These are phyloP conservation scores for Tetanocera ferruginea DNA, from an alignment of 2,888 invertebrate genomes.

Conservation along the genomic window DNA sequence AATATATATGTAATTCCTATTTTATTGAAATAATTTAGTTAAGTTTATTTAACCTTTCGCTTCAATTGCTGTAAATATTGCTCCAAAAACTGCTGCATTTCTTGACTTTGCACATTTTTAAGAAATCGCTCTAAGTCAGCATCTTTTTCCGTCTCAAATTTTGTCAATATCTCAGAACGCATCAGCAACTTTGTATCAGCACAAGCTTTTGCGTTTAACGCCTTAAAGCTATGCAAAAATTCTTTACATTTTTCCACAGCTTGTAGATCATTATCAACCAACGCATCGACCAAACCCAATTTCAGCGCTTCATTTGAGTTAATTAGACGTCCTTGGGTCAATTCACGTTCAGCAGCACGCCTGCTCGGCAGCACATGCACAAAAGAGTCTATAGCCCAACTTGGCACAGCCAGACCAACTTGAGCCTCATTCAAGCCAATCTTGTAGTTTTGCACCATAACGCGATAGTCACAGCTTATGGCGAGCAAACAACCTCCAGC, in stretches of 20 bases:
- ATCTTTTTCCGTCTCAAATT: slow-evolving; percentile 35
- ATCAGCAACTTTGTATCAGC: slow-evolving; percentile 27
- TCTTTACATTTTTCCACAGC: slow-evolving; percentile 14
- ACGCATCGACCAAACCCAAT: slow-evolving; percentile 42
- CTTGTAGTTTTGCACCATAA: slow-evolving; percentile 37
- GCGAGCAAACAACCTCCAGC: slow-evolving; percentile 85
- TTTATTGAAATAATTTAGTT: background rate
- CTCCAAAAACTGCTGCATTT: slow-evolving; percentile 21
- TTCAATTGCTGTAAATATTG: slow-evolving; percentile 33
- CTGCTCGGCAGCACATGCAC: slow-evolving; percentile 57
- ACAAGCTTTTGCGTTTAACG: background rate
- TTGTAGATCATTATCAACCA: slow-evolving; percentile 64
- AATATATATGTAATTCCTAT: background rate
- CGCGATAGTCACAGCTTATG: slow-evolving; percentile 83
- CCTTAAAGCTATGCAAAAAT: slow-evolving; percentile 75
- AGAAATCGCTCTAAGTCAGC: slow-evolving; percentile 35
- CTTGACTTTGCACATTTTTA: slow-evolving; percentile 9
- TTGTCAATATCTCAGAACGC: slow-evolving; percentile 9
- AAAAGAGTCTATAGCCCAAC: slow-evolving; percentile 31
- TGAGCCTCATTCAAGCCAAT: slow-evolving; percentile 38
- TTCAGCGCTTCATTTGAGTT: slow-evolving; percentile 24
- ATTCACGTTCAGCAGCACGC: slow-evolving; percentile 71
- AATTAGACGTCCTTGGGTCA: slow-evolving; percentile 24
- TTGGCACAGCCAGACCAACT: slow-evolving; percentile 30
- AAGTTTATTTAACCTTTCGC: background rate